phyloP scores from a whole-genome alignment of 1,140 invertebrate species.

The Papilio helenus region DNA sequence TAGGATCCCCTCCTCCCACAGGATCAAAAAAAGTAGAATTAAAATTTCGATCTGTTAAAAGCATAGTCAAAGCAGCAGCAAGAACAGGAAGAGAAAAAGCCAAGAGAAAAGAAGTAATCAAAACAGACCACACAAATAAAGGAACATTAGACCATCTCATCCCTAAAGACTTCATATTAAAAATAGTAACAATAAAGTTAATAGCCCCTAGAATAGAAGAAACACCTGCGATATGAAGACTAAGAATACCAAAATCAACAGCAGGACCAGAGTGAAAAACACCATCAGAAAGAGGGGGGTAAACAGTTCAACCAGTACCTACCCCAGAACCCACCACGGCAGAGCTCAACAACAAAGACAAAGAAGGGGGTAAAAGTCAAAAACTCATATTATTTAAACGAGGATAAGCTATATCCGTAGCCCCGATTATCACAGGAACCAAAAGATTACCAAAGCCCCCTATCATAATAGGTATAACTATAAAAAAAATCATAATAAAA shows the following conservation, averaged over 20 bases:
- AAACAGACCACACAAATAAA: conserved; percentile 87
- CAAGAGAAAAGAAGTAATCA: conserved; percentile 87
- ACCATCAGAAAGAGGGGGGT: conserved; percentile 85
- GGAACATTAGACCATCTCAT: conserved; percentile 82
- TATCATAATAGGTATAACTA: too few relatives aligned
- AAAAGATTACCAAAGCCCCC: too few relatives aligned
- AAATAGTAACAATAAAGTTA: conserved; percentile 82
- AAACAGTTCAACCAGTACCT: conserved; percentile 85
- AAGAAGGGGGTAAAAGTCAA: conserved; percentile 86
- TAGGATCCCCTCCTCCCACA: conserved; percentile 86
- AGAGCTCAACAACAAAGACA: conserved; percentile 84
- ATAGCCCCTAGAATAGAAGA: conserved; percentile 83
- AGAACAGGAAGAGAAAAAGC: conserved; percentile 87
- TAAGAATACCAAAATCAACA: conserved; percentile 88
- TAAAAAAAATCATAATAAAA: too few relatives aligned
- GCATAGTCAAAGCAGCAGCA: conserved; percentile 89
- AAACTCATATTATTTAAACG: conserved; percentile 93
- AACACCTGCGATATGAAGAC: conserved; percentile 86
- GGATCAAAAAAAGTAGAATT: conserved; percentile 89
- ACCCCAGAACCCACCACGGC: conserved; percentile 84
- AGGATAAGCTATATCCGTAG: too few relatives aligned
- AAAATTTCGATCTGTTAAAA: conserved; percentile 88
- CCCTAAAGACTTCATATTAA: conserved; percentile 83
- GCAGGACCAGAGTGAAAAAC: conserved; percentile 84
- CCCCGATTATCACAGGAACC: too few relatives aligned